phyloP scores from a whole-genome alignment of 1,140 invertebrate species.

The Luehdorfia chinensis region DNA sequence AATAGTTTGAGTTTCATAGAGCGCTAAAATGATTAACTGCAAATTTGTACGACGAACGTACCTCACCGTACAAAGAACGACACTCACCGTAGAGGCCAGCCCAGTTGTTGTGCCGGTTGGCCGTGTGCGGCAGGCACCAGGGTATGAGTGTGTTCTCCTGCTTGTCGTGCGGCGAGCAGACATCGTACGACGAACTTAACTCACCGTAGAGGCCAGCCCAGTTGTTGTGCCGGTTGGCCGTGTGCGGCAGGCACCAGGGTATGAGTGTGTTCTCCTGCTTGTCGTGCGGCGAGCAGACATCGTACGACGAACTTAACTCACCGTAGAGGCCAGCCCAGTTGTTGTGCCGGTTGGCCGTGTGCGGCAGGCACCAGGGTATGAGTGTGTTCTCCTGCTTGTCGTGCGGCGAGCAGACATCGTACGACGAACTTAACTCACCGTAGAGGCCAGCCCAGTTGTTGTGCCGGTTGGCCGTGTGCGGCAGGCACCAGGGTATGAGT shows the following conservation, averaged over 20 bases:
- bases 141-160: slow-evolving; percentile 93
- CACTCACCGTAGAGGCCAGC: slow-evolving; percentile 80
- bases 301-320: too few relatives aligned
- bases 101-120: slow-evolving; percentile 92
- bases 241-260: slow-evolving; percentile 94
- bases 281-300: slow-evolving; percentile 85
- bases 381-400: slow-evolving; percentile 91
- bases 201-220: slow-evolving; percentile 85
- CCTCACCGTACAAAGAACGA: too few relatives aligned
- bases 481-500: slow-evolving; percentile 93
- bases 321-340: slow-evolving; percentile 87
- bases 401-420: slow-evolving; percentile 82
- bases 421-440: slow-evolving; percentile 61
- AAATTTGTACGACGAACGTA: too few relatives aligned
- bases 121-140: slow-evolving; percentile 94
- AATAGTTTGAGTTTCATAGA: too few relatives aligned
- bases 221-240: slow-evolving; percentile 90
- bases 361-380: slow-evolving; percentile 94
- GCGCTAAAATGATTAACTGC: too few relatives aligned
- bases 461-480: slow-evolving; percentile 91
- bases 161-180: slow-evolving; percentile 85
- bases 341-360: slow-evolving; percentile 92
- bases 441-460: slow-evolving; percentile 89
- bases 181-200: too few relatives aligned
- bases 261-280: slow-evolving; percentile 91